Evolutionary conservation across 2,888 invertebrate genomes (phyloP).

Genomic region (Diarsia mendica): DNA sequence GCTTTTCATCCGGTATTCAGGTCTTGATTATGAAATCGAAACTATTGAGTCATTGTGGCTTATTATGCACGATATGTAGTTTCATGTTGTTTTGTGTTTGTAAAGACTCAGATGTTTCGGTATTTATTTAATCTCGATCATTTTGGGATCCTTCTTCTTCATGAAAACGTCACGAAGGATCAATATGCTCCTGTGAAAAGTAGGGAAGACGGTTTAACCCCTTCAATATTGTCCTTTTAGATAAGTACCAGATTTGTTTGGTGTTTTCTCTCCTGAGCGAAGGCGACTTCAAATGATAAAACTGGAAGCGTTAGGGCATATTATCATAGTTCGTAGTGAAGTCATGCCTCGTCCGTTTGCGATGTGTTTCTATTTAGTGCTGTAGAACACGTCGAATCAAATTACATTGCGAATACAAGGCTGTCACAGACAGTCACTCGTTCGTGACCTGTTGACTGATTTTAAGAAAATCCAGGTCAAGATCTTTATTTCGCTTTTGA

Average conservation of each 20-base stretch:
- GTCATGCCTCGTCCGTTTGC: conserved; percentile 63
- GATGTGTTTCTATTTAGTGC: conserved; percentile 75
- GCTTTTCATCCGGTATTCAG: conserved; percentile 86
- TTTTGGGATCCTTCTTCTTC: not conserved
- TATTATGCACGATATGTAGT: conserved; percentile 72
- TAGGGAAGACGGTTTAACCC: not conserved
- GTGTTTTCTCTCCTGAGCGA: not conserved
- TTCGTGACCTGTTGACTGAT: conserved; percentile 89
- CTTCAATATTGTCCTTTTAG: not conserved
- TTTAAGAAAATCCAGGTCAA: conserved; percentile 87
- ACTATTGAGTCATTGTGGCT: conserved; percentile 82
- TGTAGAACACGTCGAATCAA: conserved; percentile 79
- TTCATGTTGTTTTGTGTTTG: conserved; percentile 61
- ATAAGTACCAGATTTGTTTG: not conserved
- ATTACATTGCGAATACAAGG: conserved; percentile 83
- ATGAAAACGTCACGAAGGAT: not conserved
- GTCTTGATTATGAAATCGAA: conserved; percentile 87
- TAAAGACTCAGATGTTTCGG: conserved; percentile 31
- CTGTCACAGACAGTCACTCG: conserved; percentile 87
- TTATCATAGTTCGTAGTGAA: conserved; percentile 45
- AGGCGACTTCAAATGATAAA: not conserved
- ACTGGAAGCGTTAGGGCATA: conserved; percentile 8
- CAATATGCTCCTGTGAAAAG: conserved; percentile 1
- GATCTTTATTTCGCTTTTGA: conserved; percentile 86
- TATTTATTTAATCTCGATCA: conserved; percentile 14